Conservation (phyloP, 2,797 vertebrate species). For the Clarias pachynema region DNA sequence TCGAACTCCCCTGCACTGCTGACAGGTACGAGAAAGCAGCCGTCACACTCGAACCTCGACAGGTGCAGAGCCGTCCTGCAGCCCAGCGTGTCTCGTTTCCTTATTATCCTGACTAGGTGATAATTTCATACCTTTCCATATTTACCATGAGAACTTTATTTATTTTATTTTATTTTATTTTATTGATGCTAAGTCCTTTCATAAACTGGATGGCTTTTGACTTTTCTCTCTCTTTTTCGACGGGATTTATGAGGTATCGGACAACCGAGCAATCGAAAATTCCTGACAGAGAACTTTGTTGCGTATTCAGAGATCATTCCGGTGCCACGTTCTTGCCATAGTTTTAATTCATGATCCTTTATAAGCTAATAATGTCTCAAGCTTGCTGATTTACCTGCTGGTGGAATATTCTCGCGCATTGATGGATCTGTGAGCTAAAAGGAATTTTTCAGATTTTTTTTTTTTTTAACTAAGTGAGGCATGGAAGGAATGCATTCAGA, state of each 20-base stretch:
- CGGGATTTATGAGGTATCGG: constrained; percentile 61
- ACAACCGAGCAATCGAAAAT: constrained; percentile 62
- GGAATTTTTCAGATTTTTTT: constrained; percentile 16
- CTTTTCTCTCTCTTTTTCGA: constrained; percentile 64
- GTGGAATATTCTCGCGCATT: background rate
- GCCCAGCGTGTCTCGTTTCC: constrained; percentile 48
- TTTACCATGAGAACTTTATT: constrained; percentile 70
- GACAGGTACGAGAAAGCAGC: constrained; percentile 57
- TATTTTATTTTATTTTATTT: constrained; percentile 40
- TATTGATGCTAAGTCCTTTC: constrained; percentile 76
- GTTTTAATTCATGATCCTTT: constrained; percentile 40
- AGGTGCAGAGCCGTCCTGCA: constrained; percentile 51
- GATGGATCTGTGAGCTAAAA: constrained; percentile 21
- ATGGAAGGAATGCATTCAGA: constrained; percentile 10
- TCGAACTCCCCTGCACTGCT: constrained; percentile 46
- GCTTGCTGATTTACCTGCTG: constrained; percentile 25
- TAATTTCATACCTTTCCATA: constrained; percentile 73
- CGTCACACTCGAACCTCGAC: constrained; percentile 40
- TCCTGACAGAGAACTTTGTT: constrained; percentile 51
- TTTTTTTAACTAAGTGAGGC: background rate
- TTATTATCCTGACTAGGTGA: constrained; percentile 64
- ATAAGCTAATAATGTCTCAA: constrained; percentile 22
- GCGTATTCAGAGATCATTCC: constrained; percentile 26
- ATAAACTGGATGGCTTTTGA: constrained; percentile 75
- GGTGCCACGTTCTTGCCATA: constrained; percentile 10